These are phyloP conservation scores for Hololepta plana DNA, from an alignment of 2,888 invertebrate genomes.

Conservation along the genomic window DNA sequence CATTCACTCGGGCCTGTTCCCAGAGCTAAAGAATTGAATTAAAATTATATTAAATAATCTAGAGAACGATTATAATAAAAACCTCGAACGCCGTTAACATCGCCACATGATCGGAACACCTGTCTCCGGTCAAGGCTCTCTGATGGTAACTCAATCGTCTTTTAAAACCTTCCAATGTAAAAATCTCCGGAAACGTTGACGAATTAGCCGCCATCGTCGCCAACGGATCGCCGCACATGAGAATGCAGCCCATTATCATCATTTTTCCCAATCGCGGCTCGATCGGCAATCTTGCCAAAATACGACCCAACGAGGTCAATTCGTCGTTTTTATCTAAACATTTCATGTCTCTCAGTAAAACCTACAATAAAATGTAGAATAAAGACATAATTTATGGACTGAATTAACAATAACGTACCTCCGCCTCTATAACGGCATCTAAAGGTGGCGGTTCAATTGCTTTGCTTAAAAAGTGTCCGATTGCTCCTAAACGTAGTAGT, in stretches of 20 bases:
- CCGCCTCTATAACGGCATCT: slow-evolving; percentile 96
- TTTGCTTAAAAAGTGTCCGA: slow-evolving; percentile 89
- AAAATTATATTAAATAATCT: slow-evolving; percentile 2
- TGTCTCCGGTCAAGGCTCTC: slow-evolving; percentile 66
- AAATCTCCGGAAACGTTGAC: slow-evolving; percentile 90
- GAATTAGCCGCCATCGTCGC: slow-evolving; percentile 91
- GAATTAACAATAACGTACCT: slow-evolving; percentile 51
- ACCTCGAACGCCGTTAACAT: slow-evolving; percentile 82
- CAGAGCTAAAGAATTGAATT: slow-evolving; percentile 33
- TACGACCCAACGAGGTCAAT: slow-evolving; percentile 81
- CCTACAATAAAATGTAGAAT: slow-evolving; percentile 11
- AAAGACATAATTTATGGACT: background rate
- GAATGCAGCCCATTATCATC: slow-evolving; percentile 86
- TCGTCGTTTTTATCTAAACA: slow-evolving; percentile 78
- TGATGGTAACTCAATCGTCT: slow-evolving; percentile 69
- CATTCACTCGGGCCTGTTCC: slow-evolving; percentile 47
- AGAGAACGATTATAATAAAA: slow-evolving; percentile 4
- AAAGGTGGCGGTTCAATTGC: slow-evolving; percentile 92
- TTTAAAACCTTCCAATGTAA: slow-evolving; percentile 57
- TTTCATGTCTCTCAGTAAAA: slow-evolving; percentile 58
- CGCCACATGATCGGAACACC: slow-evolving; percentile 89
- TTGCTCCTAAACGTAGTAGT: slow-evolving; percentile 73
- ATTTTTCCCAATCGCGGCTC: slow-evolving; percentile 95
- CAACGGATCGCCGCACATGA: slow-evolving; percentile 78
- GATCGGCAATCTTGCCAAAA: slow-evolving; percentile 85